Percentiles rank a stretch among this genome's conserved stretches.
phyloP scores from a whole-genome alignment of 2,888 invertebrate species.

The Ennomos quercinarius region DNA sequence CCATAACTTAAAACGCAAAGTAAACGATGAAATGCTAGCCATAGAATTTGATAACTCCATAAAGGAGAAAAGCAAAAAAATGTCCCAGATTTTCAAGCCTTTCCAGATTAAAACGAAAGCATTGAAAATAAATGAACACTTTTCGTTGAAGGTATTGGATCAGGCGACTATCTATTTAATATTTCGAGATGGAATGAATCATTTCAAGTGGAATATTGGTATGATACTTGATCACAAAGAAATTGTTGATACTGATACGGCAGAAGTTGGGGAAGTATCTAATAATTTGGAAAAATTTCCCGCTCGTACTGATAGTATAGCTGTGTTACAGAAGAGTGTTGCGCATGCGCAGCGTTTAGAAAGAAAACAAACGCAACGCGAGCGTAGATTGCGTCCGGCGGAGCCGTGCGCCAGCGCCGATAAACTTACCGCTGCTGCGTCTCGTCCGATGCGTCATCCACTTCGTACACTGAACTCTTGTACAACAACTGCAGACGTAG shows the following conservation, averaged over 20 bases:
- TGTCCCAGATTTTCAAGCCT: conserved; percentile 70
- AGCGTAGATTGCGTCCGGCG: conserved; percentile 48
- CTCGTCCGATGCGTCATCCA: conserved; percentile 56
- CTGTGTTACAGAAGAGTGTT: conserved; percentile 65
- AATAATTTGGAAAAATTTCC: conserved; percentile 57
- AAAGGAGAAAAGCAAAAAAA: conserved; percentile 73
- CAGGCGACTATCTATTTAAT: conserved; percentile 73
- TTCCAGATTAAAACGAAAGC: conserved; percentile 80
- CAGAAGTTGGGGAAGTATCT: conserved; percentile 65
- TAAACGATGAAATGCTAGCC: conserved; percentile 74
- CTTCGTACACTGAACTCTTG: conserved; percentile 45
- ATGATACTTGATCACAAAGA: conserved; percentile 82
- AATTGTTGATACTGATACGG: conserved; percentile 74
- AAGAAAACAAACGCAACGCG: conserved; percentile 56
- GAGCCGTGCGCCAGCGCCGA: conserved; percentile 59
- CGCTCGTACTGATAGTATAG: conserved; percentile 69
- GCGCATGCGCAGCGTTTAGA: conserved; percentile 64
- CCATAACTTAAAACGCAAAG: conserved; percentile 37
- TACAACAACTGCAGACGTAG: conserved; percentile 19
- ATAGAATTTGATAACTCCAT: conserved; percentile 78
- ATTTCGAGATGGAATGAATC: conserved; percentile 70
- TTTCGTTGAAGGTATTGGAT: conserved; percentile 72
- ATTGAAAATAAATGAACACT: conserved; percentile 76
- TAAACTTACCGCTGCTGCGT: conserved; percentile 52
- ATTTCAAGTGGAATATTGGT: conserved; percentile 73